Evolutionary conservation across 2,797 vertebrate species (phyloP).

Genomic region (Muscicapa striata): DNA sequence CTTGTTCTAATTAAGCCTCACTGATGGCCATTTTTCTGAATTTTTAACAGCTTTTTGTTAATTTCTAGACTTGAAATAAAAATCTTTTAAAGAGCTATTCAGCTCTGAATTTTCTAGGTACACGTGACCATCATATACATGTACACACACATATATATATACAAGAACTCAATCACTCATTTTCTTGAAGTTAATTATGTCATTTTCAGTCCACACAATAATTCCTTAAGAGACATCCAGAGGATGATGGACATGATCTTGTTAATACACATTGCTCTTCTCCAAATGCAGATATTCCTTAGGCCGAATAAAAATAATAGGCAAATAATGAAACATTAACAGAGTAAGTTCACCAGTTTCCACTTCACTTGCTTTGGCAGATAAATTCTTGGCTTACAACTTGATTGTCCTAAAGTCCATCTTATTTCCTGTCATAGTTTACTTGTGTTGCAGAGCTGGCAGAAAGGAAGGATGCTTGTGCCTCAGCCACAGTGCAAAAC

Average conservation of each 20-base stretch:
- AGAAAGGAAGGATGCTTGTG: not conserved
- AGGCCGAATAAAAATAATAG: not conserved
- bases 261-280: not conserved
- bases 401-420: not conserved
- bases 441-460: not conserved
- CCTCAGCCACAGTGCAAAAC: not conserved
- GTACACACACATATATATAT: fast-evolving
- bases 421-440: not conserved
- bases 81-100: not conserved
- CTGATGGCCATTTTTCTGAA: not conserved
- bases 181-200: not conserved
- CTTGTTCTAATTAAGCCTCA: not conserved
- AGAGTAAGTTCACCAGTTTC: not conserved
- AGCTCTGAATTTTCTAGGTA: not conserved
- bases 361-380: not conserved
- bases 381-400: not conserved
- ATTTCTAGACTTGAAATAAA: not conserved
- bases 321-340: not conserved
- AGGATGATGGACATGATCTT: not conserved
- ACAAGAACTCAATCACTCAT: not conserved
- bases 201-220: not conserved
- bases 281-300: not conserved
- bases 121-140: not conserved
- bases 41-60: not conserved
- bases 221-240: not conserved